Conservation (phyloP, 2,888 invertebrate genomes). For the Cephus spinipes region DNA sequence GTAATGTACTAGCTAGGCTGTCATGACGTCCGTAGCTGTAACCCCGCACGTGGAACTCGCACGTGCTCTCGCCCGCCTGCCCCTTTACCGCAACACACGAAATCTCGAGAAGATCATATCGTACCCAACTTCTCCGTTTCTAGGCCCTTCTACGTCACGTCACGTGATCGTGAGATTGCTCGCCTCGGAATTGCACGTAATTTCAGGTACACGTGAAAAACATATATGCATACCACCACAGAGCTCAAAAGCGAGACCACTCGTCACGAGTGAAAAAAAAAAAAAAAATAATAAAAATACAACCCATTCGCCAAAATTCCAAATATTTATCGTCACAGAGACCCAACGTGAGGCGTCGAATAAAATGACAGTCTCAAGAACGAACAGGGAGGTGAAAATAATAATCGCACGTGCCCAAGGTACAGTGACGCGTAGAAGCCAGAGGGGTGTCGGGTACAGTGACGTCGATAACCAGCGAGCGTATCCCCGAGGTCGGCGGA, state of each 20-base stretch:
- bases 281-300: neutral
- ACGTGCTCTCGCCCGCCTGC: neutral
- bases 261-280: neutral
- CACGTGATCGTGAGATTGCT: neutral
- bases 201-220: neutral
- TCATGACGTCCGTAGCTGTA: neutral
- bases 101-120: neutral
- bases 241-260: neutral
- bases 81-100: neutral
- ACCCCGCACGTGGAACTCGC: constrained; percentile 3
- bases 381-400: neutral
- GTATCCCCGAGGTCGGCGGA: neutral
- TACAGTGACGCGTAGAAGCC: neutral
- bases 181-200: neutral
- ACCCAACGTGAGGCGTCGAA: neutral
- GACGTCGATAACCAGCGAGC: neutral
- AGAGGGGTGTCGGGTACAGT: neutral
- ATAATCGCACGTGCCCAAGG: neutral
- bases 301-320: neutral
- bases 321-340: neutral
- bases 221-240: neutral
- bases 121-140: neutral
- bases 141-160: neutral
- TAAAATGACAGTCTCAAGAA: neutral
- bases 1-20: neutral